Base-by-base conservation (phyloP, 1,140 invertebrate species). In the Caenorhabditis remanei region DNA sequence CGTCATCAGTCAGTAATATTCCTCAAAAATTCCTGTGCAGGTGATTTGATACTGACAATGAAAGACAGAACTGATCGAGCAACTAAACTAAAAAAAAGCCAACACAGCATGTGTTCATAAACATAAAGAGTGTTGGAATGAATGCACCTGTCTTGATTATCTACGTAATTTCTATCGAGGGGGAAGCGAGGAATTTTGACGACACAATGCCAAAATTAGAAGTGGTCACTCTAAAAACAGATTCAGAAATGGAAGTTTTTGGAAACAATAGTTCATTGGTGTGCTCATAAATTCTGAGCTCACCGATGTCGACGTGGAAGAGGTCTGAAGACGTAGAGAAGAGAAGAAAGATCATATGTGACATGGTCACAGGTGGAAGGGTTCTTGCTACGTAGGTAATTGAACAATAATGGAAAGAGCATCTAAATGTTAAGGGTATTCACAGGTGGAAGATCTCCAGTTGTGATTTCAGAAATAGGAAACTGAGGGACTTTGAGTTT, bases 221-320 rank as follows among this genome's bases (percentile, higher is more conserved):
- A 43, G 41, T 71, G 65, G 65, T 71, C 65, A 71, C 65, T 71
- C 65, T 71, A 71, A 71, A 71, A 71, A 46, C 65, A 71, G 65
- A 71, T 16, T 43, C 65, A 32, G 40, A 9, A n/a, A 32, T 32
- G 19, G 56, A 58, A 21, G 16, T 53, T 53, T 53, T 53, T 53
- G 50, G 50, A 53, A 53, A 53, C 3, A 58, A 8, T n/a, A 21
- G 14, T 8, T 8, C 4, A 58, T 19, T 40, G 19, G 65, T 71
- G 65, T 46, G 65, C 65, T 71, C 65, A 71, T 53, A 9, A 53
- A 53, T 53, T 53, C 50, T 53, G 65, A 63, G 16, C 56, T 53
- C 9, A 58, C 11, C 21, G 61, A 63, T 21, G 61, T 32, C 61
- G 21, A 21, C 19, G 61, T 40, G 7, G 61, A 63, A 32, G 24